phyloP scores from a whole-genome alignment of 2,113 vertebrate genomes.

The Ahaetulla prasina region DNA sequence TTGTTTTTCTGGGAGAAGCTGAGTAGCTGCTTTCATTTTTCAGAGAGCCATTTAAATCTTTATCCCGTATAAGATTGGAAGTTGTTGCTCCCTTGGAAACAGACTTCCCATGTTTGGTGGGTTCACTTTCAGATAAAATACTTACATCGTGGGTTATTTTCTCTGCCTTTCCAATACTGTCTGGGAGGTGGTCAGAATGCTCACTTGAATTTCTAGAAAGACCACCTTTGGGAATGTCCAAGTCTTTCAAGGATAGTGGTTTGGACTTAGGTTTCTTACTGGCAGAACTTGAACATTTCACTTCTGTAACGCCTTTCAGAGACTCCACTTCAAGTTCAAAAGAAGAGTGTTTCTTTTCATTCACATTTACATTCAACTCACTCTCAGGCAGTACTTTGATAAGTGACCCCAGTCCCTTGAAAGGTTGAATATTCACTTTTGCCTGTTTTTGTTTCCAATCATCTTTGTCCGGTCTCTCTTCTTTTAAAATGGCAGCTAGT shows the following conservation, averaged over 20 bases:
- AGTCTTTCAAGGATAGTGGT: slow-evolving; percentile 19
- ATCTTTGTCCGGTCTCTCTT: slow-evolving; percentile 57
- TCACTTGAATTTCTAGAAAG: not conserved
- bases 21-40: slow-evolving; percentile 12
- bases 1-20: not conserved
- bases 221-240: not conserved
- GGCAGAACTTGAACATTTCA: slow-evolving; percentile 3
- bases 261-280: not conserved
- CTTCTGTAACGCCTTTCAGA: rapidly evolving
- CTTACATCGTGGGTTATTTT: not conserved
- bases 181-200: not conserved
- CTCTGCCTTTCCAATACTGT: not conserved
- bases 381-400: slow-evolving; percentile 24
- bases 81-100: slow-evolving; percentile 8
- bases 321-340: not conserved
- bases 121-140: not conserved
- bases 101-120: not conserved
- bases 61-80: not conserved
- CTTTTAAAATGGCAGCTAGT: slow-evolving; percentile 76
- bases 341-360: slow-evolving; percentile 7
- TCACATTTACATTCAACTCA: not conserved
- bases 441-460: slow-evolving; percentile 46
- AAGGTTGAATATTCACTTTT: slow-evolving; percentile 69
- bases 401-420: slow-evolving; percentile 75
- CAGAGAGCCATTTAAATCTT: not conserved